Conservation (phyloP, 2,797 vertebrate species). For the Phoxinus dragarum region DNA sequence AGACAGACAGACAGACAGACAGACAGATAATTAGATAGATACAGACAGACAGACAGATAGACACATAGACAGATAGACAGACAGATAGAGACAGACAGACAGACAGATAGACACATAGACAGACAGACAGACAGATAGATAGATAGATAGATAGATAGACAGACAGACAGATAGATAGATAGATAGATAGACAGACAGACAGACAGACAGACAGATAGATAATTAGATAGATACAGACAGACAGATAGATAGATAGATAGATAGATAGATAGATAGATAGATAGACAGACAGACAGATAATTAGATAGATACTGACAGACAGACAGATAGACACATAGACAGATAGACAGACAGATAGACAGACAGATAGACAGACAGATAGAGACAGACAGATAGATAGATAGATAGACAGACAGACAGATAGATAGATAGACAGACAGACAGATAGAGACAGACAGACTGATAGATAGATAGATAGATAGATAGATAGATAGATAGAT, state of each 20-base stretch:
- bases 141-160: rapidly evolving
- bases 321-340: too few species aligned
- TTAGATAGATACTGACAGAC: too few species aligned
- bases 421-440: too few species aligned
- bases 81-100: too few species aligned
- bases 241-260: too few species aligned
- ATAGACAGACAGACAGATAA: not conserved
- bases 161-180: not conserved
- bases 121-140: too few species aligned
- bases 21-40: too few species aligned
- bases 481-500: not conserved
- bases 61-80: not conserved
- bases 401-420: rapidly evolving
- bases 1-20: too few species aligned
- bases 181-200: not conserved
- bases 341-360: not conserved
- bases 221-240: too few species aligned
- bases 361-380: not conserved
- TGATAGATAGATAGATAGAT: too few species aligned
- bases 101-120: too few species aligned
- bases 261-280: not conserved
- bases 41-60: rapidly evolving
- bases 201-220: not conserved
- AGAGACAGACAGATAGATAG: not conserved
- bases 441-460: too few species aligned